phyloP scores from a whole-genome alignment of 2,113 vertebrate species.

The Gobio gobio region DNA sequence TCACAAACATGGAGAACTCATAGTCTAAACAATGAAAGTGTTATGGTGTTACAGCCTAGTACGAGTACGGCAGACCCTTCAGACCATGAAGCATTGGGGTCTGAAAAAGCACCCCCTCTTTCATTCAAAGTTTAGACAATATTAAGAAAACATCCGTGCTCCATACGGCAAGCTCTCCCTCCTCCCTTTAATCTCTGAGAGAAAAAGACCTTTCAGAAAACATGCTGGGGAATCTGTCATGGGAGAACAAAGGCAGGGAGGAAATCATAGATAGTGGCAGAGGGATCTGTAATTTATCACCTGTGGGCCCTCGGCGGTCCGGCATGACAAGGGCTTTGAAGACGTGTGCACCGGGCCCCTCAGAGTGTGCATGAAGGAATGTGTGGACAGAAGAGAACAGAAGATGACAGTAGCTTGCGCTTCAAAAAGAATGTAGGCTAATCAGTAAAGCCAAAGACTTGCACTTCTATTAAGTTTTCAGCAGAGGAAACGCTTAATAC shows the following conservation, averaged over 20 bases:
- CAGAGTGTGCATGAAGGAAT: slow-evolving; percentile 43
- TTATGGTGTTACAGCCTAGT: slow-evolving; percentile 20
- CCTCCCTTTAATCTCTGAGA: slow-evolving; percentile 74
- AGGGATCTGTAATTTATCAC: slow-evolving; percentile 80
- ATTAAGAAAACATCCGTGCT: slow-evolving; percentile 81
- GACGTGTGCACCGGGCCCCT: slow-evolving; percentile 48
- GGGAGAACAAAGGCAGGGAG: slow-evolving; percentile 75
- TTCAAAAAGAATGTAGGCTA: background rate
- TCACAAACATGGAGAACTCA: slow-evolving; percentile 40
- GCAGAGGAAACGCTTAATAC: background rate
- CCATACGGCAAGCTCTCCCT: slow-evolving; percentile 75
- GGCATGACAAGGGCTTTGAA: slow-evolving; percentile 48
- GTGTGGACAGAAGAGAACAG: slow-evolving; percentile 58
- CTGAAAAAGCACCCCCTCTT: slow-evolving; percentile 8
- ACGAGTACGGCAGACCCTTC: background rate
- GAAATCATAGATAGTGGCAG: slow-evolving; percentile 70
- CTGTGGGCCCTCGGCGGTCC: slow-evolving; percentile 71
- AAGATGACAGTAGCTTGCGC: slow-evolving; percentile 11
- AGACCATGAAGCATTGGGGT: slow-evolving; percentile 55
- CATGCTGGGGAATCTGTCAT: slow-evolving; percentile 61
- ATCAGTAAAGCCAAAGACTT: background rate
- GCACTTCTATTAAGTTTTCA: background rate
- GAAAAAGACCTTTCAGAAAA: slow-evolving; percentile 74
- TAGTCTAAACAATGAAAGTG: slow-evolving; percentile 52
- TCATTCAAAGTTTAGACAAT: slow-evolving; percentile 71